Evolutionary conservation across 2,797 vertebrate species (phyloP).

Genomic region (Eurystomus glaucurus): DNA sequence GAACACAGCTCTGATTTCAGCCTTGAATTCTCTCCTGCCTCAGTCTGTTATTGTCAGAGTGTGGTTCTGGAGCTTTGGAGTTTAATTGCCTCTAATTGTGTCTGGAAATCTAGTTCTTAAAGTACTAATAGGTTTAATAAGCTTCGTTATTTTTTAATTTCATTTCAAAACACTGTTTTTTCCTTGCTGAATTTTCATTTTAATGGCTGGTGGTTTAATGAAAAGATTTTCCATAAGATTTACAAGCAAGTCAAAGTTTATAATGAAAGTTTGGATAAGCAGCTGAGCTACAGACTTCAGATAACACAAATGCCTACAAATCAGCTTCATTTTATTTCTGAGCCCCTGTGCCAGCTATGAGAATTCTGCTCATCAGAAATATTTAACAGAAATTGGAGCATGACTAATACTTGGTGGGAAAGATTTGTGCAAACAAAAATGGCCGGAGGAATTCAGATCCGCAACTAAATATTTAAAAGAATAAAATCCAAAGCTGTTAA

Average conservation of each 20-base stretch:
- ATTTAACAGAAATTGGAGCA: constrained; percentile 48
- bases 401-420: constrained; percentile 48
- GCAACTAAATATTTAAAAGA: neutral
- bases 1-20: neutral
- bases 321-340: neutral
- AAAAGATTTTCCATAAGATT: neutral
- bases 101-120: constrained; percentile 9
- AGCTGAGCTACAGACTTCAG: neutral
- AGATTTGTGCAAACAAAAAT: constrained; percentile 42
- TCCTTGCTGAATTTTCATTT: neutral
- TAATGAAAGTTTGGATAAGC: neutral
- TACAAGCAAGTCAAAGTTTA: neutral
- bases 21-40: neutral
- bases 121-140: neutral
- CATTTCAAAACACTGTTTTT: neutral
- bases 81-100: constrained; percentile 14
- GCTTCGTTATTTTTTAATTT: neutral
- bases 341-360: neutral
- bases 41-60: neutral
- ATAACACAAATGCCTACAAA: neutral
- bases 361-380: constrained; percentile 24
- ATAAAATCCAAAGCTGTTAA: neutral
- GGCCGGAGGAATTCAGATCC: constrained; percentile 20
- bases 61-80: neutral
- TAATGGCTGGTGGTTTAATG: neutral